Base-by-base conservation (phyloP, 1,140 invertebrate species). In the Saxidomus purpurata region DNA sequence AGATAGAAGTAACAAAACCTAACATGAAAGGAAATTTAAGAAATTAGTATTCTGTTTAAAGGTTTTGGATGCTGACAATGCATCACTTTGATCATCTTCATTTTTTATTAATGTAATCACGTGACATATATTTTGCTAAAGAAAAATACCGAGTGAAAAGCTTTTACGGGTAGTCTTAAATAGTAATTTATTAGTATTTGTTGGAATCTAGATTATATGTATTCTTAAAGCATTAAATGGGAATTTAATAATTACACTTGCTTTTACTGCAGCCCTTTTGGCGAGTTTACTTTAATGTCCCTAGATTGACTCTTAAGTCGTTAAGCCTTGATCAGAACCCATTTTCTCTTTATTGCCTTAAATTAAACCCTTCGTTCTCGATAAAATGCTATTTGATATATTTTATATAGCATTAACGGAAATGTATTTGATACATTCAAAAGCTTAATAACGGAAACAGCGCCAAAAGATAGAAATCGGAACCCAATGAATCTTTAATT, bases 11-110 rank as follows among this genome's bases (percentile, higher is more conserved):
- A 79, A 79, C 76, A 52, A 34, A 6, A 79, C 28, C 40, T 52
- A 6, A 79, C 76, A 79, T 79, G 36, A 79, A 79, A 79, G 76
- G 43, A 52, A 52, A 79, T 15, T 28, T 19, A 43, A 59, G 43
- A 43, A 52, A 52, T 79, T 15, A 28, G 19, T 79, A 3, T 79
- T 31, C 13, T 79, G 2, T 77, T 17, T 28, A 52, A 77, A 52
- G 40, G 34, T 79, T 2, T 52, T 52, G 19, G 13, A 22, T 76
- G 43, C 43, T 36, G 31, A 28, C 17, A 34, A 31, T 15, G 22
- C 31, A 31, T 71, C 34, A 4, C 13, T 36, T 71, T 17, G 67
- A 71, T 28, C 67, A 40, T 9, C 34, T 17, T 34, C 11, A 22
- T 28, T 28, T 36, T 36, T 36, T 71, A 22, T 34, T 9, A 71